phyloP scores from a whole-genome alignment of 2,113 vertebrate species.

The Dromaius novaehollandiae region DNA sequence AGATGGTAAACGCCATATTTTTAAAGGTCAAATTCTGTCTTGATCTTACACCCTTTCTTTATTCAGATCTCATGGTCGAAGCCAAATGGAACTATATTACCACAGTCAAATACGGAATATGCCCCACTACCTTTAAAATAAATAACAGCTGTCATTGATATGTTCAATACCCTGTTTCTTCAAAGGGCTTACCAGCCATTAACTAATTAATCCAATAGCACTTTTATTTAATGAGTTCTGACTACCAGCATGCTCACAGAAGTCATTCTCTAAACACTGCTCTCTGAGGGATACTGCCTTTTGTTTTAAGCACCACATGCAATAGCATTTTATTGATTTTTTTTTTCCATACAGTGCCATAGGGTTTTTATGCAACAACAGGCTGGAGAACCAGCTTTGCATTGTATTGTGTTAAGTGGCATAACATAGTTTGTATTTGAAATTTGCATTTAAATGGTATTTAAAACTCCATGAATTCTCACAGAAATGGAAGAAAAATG shows the following conservation, averaged over 20 bases:
- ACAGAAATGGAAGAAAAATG: background rate
- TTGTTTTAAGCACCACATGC: background rate
- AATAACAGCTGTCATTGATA: background rate
- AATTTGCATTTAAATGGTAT: background rate
- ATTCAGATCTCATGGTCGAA: background rate
- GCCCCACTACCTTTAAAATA: background rate
- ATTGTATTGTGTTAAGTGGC: background rate
- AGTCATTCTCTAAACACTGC: background rate
- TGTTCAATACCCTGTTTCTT: background rate
- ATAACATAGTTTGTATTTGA: background rate
- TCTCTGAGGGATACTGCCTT: background rate
- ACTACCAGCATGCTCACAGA: background rate
- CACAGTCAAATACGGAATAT: background rate
- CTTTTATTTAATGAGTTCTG: constrained; percentile 28
- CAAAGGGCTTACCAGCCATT: background rate
- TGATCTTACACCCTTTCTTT: background rate
- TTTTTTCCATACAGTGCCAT: background rate
- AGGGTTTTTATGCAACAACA: background rate
- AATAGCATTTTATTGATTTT: constrained; percentile 26
- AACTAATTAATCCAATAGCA: background rate
- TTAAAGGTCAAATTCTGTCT: background rate
- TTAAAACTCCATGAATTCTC: background rate
- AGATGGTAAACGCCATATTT: background rate
- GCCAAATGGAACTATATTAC: background rate
- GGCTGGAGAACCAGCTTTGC: background rate